Base-by-base conservation (phyloP, 2,113 vertebrate genomes). In the Platichthys stellatus region DNA sequence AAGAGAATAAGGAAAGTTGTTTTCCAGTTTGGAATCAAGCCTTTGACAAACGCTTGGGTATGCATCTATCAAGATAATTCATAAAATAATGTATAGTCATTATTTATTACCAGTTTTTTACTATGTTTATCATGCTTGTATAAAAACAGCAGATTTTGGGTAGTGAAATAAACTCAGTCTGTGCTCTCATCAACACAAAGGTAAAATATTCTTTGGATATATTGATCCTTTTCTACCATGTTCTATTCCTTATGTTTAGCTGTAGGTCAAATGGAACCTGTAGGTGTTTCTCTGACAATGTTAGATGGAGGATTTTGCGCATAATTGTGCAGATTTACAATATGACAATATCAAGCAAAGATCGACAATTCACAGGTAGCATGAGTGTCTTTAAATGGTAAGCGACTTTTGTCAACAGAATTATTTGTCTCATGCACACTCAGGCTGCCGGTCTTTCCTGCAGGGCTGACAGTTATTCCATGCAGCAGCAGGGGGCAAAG, bases 401-500 rank as follows among this genome's bases (percentile, higher is more conserved):
- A 62, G 43, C 51, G 21, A 62, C 2, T 59, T 67, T 51, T 59
- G 23, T 74, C 21, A 58, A 56, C 49, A 65, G 23, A 57, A 24
- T 68, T 31, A 72, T 77, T 72, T 49, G 3, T 62, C 31, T 74
- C 28, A 18, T 24, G 66, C 35, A n/a, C 26, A 47, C 31, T 31
- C 31, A 35, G 15, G 78, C 63, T 81, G 61, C 60, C 67, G 66
- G 58, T 72, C 69, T 62, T 31, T 78, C 82, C 60, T 72, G 72
- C 58, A 43, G 83, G 63, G 80, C 57, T 21, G 69, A 73, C 69
- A 83, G 74, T 74, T 81, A 85, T 80, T 89, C 79, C 73, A 88
- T 81, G 54, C 66, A 82, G 67, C 89, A 72, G 84, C 83, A 72
- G 91, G 93, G 72, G 86, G 86, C 58, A 80, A 89, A 72, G 88